These are phyloP conservation scores for Dasypus novemcinctus DNA, from an alignment of 2,113 vertebrate species.

Conservation along the genomic window DNA sequence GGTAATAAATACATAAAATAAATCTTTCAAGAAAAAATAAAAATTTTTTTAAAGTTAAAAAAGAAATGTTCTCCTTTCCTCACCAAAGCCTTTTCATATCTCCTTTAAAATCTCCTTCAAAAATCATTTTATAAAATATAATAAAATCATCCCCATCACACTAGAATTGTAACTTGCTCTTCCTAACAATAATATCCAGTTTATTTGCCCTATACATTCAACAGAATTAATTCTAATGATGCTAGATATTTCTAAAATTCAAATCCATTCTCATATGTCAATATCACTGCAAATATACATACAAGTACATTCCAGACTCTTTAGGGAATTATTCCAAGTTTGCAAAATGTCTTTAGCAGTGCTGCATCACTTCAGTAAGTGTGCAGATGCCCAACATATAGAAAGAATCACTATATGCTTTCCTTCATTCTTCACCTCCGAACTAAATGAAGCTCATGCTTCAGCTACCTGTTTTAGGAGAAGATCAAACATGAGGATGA, in stretches of 20 bases:
- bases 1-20: no score
- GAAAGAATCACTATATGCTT: neutral
- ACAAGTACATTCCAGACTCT: constrained; percentile 35
- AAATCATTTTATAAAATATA: constrained; percentile 4
- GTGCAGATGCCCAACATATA: constrained; percentile 17
- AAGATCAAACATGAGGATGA: constrained; percentile 99
- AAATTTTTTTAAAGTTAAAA: neutral
- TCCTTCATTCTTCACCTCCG: constrained; percentile 43
- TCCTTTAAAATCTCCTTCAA: constrained; percentile 31
- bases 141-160: constrained; percentile 26
- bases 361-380: neutral
- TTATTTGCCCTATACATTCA: constrained; percentile 30
- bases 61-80: neutral
- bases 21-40: no score
- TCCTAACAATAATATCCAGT: neutral
- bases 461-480: constrained; percentile 95
- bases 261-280: constrained; percentile 31
- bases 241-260: constrained; percentile 49
- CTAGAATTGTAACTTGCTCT: neutral
- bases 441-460: constrained; percentile 67
- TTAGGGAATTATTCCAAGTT: constrained; percentile 40
- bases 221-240: constrained; percentile 39
- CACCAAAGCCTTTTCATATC: constrained; percentile 33
- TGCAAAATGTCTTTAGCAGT: constrained; percentile 20
- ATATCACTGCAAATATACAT: constrained; percentile 17